Evolutionary conservation across 2,113 vertebrate species (phyloP), one percentile per base, ranked within the genome.

Genomic region (Hydrolagus affinis): DNA sequence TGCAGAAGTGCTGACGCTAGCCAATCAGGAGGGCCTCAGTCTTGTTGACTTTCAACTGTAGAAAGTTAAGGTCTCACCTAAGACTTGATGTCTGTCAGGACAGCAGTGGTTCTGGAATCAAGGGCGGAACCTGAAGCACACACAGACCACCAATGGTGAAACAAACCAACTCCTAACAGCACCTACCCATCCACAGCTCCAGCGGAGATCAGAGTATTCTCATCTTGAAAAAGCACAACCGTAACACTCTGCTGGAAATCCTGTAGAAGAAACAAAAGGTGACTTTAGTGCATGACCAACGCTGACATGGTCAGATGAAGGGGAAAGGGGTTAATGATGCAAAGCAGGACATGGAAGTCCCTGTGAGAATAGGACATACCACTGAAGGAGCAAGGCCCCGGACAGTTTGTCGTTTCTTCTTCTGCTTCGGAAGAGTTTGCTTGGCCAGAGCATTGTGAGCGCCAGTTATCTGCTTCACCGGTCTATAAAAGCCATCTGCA

Each of bases 201-300:
- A 0, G 98, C 95, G 28, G 98, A 99, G 86, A 99, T 93, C 86
- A 99, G 93, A 0, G 94, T 97, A 89, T 97, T 93, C 80, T 98
- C 93, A 0, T 98, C 96, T 85, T 94, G 95, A 90, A 99, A 96
- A 86, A 99, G 88, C 87, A 99, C 97, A 86, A 96, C 97, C 0
- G 98, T 99, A 85, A 99, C 97, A 60, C 97, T 98, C 90, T 99
- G 97, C 89, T 98, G 96, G 85, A 94, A 95, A 88, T 98, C 97
- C 98, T 99, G 89, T 3, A 75, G 69, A 75, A 76, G 56, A 78
- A 56, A 83, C 9, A 60, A 64, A 25, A 11, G 12, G 70, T 28
- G 66, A 32, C 14, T 66, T 44, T 28, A 66, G 59, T 23, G 64
- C 77, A 28, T 9, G n/a, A 80, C 3, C 8, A 64, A 62, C 17